Base-by-base conservation (phyloP, 2,888 invertebrate genomes). In the Drosophila pegasa region DNA sequence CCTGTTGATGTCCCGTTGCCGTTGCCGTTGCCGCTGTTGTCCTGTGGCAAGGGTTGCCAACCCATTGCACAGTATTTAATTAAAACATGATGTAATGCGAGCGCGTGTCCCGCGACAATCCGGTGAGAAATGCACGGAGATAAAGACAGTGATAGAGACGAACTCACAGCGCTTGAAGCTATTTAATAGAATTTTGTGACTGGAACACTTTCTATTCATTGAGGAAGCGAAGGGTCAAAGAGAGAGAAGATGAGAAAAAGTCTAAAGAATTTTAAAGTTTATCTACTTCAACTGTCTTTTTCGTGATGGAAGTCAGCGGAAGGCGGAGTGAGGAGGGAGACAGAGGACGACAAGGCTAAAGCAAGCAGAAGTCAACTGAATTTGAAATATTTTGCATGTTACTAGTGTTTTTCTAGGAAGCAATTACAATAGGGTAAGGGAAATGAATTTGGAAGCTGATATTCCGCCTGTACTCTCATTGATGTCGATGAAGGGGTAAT, bases 11-110 rank as follows among this genome's bases (percentile, higher is more conserved):
- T 45, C 45, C 45, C 18, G 45, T 45, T 54, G 59, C 35, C 47
- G 8, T 57, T 55, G 33, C 40, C 8, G 47, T 55, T 14, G 52
- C 29, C 47, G 31, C 25, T 16, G 65, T 37, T 45, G 25, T 16
- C 27, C 68, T 33, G 35, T 40, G 75, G 70, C 70, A 75, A 72
- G 61, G 71, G 55, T 57, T 75, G 52, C 75, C 47, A 35, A 29
- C 37, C 67, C 65, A 60, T 60, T 79, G 65, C 50, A 54, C 64
- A 57, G 74, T 74, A 70, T 78, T 79, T 77, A 77, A 77, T 79
- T 80, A 74, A 79, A 77, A 64, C 64, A 77, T 77, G 80, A 76
- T 79, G 76, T 75, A 75, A 75, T 75, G 65, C 63, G 60, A 55
- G 57, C 57, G 73, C 60, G 60, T 61, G 72, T 47, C 63, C 37